A percentile compares a stretch with the other conserved stretches of the same genome.
These are phyloP conservation scores for Schizotus pectinicornis DNA, from an alignment of 2,888 invertebrate genomes.

Conservation along the genomic window DNA sequence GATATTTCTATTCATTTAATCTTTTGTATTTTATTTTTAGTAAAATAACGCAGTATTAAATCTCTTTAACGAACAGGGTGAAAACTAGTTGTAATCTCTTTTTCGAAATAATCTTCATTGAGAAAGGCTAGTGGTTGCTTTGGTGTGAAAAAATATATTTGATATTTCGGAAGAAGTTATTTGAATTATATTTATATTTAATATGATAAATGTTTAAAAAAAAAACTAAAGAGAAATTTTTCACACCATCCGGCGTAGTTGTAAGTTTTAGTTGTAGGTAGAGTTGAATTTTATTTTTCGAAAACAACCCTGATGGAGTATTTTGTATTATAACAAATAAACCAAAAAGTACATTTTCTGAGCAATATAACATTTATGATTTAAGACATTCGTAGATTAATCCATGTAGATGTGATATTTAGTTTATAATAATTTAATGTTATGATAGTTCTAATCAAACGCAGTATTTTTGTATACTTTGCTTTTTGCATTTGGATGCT, in stretches of 20 bases:
- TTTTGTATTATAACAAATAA: slow-evolving; percentile 13
- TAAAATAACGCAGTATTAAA: slow-evolving; percentile 25
- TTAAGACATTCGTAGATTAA: not conserved
- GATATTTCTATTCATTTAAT: slow-evolving; percentile 15
- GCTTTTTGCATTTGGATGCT: slow-evolving; percentile 17
- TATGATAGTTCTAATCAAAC: not conserved
- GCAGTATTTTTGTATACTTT: slow-evolving; percentile 22
- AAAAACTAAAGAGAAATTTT: not conserved
- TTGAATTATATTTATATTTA: not conserved
- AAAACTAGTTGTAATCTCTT: slow-evolving; percentile 27
- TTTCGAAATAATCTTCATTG: slow-evolving; percentile 25
- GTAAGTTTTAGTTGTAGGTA: slow-evolving; percentile 14
- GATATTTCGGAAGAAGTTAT: slow-evolving; percentile 15
- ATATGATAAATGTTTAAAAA: too few relatives aligned
- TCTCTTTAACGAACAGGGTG: slow-evolving; percentile 25
- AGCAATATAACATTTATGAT: slow-evolving; percentile 16
- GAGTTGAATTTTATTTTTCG: slow-evolving; percentile 3
- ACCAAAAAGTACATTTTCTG: slow-evolving; percentile 21
- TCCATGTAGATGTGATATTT: slow-evolving; percentile 29
- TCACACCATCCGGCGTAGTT: slow-evolving; percentile 12
- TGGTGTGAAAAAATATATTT: slow-evolving; percentile 21
- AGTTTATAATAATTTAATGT: slow-evolving; percentile 13
- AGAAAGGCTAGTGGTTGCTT: slow-evolving; percentile 29
- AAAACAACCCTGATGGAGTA: slow-evolving; percentile 16
- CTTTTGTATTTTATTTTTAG: slow-evolving; percentile 10